A percentile compares a stretch with the other conserved stretches of the same genome.
Evolutionary conservation across 2,113 vertebrate species (phyloP).

Genomic region (Proteles cristata): DNA sequence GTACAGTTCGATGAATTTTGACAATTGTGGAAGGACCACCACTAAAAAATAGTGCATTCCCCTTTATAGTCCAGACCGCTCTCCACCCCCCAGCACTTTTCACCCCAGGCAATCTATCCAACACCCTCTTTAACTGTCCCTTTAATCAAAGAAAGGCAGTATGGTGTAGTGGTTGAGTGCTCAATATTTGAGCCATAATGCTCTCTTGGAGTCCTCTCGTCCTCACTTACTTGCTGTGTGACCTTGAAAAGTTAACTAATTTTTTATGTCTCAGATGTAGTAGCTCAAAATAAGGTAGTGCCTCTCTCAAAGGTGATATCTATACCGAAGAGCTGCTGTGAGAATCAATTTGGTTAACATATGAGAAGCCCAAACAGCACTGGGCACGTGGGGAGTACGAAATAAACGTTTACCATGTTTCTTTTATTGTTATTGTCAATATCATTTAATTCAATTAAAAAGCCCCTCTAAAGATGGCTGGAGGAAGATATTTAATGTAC

Average conservation of each 20-base stretch:
- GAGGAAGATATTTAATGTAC: background rate
- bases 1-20: background rate
- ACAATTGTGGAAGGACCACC: background rate
- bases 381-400: background rate
- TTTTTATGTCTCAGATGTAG: constrained; percentile 12
- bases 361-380: background rate
- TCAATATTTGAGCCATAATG: background rate
- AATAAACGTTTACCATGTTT: background rate
- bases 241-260: constrained; percentile 30
- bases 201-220: background rate
- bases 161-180: background rate
- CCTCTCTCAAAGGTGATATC: background rate
- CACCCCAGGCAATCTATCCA: background rate
- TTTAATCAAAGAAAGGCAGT: background rate
- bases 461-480: background rate
- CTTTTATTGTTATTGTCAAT: constrained; percentile 17
- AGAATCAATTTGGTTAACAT: constrained; percentile 31
- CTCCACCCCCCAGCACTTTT: background rate
- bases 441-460: background rate
- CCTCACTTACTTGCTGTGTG: background rate
- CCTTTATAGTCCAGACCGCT: background rate
- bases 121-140: background rate
- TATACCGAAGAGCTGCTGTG: background rate
- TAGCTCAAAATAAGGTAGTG: background rate
- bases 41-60: background rate